Evolutionary conservation across 2,888 invertebrate species (phyloP), one percentile per base, ranked within the genome.

Genomic region (Drosophila flavopinicola): DNA sequence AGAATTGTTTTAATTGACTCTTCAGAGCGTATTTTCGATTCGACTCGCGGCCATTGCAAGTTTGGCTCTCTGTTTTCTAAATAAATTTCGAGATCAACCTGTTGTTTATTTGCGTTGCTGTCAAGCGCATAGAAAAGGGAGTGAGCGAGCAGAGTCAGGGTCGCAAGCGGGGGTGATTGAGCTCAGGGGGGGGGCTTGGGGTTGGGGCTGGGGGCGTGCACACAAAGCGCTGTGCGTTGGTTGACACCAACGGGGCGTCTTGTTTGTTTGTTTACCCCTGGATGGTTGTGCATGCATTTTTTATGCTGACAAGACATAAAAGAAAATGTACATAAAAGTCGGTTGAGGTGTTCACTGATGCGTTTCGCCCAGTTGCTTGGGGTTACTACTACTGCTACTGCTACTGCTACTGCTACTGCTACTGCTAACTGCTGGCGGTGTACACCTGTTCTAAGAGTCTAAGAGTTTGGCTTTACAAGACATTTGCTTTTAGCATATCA

Each of bases 291-390:
- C 59, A 74, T 79, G 82, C 79, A 80, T 80, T 79, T 79, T 78
- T 78, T 80, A 79, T 75, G 78, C 79, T 79, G 79, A 79, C 78
- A 80, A 78, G 68, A 79, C 79, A 80, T 79, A 78, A 80, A 80
- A 75, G 72, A 71, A 78, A 76, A 78, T 69, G 72, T 74, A 79
- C 78, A 79, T 79, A 82, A 80, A 80, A 77, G 82, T 77, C 82
- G 82, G 64, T 69, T 61, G 75, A 77, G 75, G 79, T 80, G 83
- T 80, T 80, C 82, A 75, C 83, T 67, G 83, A 80, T 76, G 83
- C 79, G 61, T 78, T 82, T 59, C 66, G 79, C 77, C 61, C 65
- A 67, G 65, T 61, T 79, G 72, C 71, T 65, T 59, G 37, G 56
- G 65, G 56, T 63, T 39, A 44, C 44, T 30, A 24, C 7, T 41